Evolutionary conservation across 2,888 invertebrate species (phyloP), one percentile per base, ranked within the genome.

Genomic region (Mimas tiliae): DNA sequence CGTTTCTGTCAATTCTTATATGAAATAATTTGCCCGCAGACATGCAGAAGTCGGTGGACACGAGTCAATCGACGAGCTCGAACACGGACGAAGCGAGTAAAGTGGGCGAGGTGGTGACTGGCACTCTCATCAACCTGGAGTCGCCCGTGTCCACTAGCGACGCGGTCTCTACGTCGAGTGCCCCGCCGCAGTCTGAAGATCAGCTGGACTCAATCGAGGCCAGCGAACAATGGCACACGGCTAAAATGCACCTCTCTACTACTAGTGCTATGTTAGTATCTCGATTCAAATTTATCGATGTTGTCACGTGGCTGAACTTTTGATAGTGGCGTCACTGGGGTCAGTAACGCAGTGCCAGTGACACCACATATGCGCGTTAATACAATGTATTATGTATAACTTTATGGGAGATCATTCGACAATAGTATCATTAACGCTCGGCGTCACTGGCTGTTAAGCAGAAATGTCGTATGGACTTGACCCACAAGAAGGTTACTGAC

Each of bases 151-250:
- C 87, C 0, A 75, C 81, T 6, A 79, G 84, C 48, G 87, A 85
- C 53, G 82, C 85, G 0, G 77, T 73, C 1, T 74, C 83, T 12
- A 74, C 74, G 2, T 69, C 74, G 9, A 74, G 78, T 6, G 76
- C 78, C 47, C 70, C 70, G 11, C 65, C 78, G 50, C 82, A 75
- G 1, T 74, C 80, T 0, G 90, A 90, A 58, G 93, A 93, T 69
- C 90, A 91, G 72, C 80, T 88, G 50, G 93, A 94, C 72, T 94
- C 93, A 11, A 93, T 94, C 52, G 94, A 94, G 73, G 82, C 91
- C 14, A 86, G 86, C 70, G 91, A 90, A 34, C 88, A 88, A 67
- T 92, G 90, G 91, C 88, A 89, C 62, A 79, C 70, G n/a, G 75
- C 88, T 1, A 84, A 83, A 72, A 89, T 92, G 91, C 89, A 88